Conservation (phyloP, 2,888 invertebrate genomes). For the Diarsia mendica region DNA sequence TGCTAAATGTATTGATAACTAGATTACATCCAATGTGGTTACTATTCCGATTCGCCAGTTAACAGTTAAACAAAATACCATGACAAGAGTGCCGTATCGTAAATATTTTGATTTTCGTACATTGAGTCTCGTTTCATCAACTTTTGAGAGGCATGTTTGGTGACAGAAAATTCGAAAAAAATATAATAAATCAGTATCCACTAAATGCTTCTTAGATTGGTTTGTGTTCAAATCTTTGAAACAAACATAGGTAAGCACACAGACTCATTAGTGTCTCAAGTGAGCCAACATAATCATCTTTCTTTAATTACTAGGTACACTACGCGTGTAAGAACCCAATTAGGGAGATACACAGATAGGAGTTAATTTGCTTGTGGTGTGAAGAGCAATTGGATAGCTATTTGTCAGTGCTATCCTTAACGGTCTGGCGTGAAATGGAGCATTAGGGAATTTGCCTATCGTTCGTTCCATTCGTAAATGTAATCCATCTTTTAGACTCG, state of each 20-base stretch:
- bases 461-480: neutral
- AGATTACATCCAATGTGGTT: no score
- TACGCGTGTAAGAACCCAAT: neutral
- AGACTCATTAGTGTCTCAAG: neutral
- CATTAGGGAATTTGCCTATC: slow-evolving; percentile 1
- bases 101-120: no score
- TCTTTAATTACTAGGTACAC: slow-evolving; percentile 7
- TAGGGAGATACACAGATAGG: neutral
- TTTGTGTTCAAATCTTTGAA: no score
- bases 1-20: no score
- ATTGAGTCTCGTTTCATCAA: no score
- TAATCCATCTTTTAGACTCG: neutral
- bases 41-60: no score
- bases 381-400: slow-evolving; percentile 1
- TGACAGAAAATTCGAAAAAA: no score
- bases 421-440: neutral
- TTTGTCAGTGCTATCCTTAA: slow-evolving; percentile 1
- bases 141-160: no score
- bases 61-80: no score
- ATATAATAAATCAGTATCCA: neutral
- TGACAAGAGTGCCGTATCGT: no score
- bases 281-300: neutral
- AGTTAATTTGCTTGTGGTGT: neutral
- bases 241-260: neutral
- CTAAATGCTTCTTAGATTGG: neutral